Base-by-base conservation (phyloP, 2,797 vertebrate species). In the Sphaeramia orbicularis region DNA sequence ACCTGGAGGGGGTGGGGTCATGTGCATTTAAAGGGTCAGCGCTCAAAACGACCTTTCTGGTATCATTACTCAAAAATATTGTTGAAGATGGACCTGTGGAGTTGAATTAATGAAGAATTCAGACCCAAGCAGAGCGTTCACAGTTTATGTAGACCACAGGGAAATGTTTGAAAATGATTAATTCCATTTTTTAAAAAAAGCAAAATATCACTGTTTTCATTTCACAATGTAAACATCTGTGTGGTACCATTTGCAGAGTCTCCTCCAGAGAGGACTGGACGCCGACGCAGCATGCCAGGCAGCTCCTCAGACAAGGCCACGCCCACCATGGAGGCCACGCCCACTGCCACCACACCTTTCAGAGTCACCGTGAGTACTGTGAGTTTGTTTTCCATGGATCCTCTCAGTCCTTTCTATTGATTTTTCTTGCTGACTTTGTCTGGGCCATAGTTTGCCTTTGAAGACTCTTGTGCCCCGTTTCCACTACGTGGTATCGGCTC, bases 241-340 rank as follows among this genome's bases (percentile, higher is more conserved):
- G 21, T 24, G 21, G 5, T 24, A 24, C 0, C 78, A 42, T 78
- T 45, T 48, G 0, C 93, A 99, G 98, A 99, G 92, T 97, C 96
- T 37, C 96, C 97, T 78, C 96, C 96, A 19, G 97, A 97, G 91
- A 91, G 95, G 88, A 89, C 95, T 0, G 96, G 96, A 66, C 96
- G 96, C 86, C 93, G 96, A 87, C 96, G 96, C 87, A 97, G 96
- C 83, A 95, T 99, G 95, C 97, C 97, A 2, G 95, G 96, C 76
- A 95, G 94, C 83, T 91, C 93, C 74, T 27, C 95, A 0, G 97
- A 98, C 71, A 97, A 96, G 93, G 94, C 85, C 88, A 90, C 87
- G 1, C 77, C 96, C 87, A 69, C 86, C 86, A 97, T 97, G 97
- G 98, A 99, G 88, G 87, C 95, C 0, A 19, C 87, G 0, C 42